These are phyloP conservation scores for Helarctos malayanus DNA, from an alignment of 2,797 vertebrate species.

Conservation along the genomic window DNA sequence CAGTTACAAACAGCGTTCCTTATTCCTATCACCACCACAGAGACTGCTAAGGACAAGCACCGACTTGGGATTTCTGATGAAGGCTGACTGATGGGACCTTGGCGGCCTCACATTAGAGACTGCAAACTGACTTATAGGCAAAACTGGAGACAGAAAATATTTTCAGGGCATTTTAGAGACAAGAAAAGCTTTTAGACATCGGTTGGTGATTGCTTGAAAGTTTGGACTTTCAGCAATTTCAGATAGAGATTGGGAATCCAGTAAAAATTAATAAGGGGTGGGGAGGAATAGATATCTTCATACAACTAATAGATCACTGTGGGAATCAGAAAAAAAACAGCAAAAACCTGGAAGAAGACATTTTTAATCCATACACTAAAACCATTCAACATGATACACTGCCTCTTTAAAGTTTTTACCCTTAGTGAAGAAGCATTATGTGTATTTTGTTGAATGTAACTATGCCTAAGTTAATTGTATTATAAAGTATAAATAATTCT, in stretches of 20 bases:
- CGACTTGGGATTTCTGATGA: neutral
- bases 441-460: neutral
- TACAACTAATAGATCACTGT: neutral
- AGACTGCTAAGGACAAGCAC: neutral
- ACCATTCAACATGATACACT: neutral
- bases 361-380: neutral
- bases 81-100: neutral
- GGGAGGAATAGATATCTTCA: neutral
- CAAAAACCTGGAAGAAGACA: neutral
- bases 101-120: neutral
- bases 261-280: neutral
- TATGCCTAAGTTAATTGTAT: neutral
- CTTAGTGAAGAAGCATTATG: neutral
- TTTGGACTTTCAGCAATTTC: neutral
- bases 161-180: neutral
- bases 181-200: neutral
- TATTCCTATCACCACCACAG: neutral
- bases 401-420: neutral
- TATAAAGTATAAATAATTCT: slow-evolving; percentile 33
- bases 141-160: neutral
- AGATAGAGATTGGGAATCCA: neutral
- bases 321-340: neutral
- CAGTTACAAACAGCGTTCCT: neutral
- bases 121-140: neutral
- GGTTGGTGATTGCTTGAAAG: neutral